These are phyloP conservation scores for Sycophila texana DNA, from an alignment of 2,888 invertebrate genomes.

Conservation along the genomic window DNA sequence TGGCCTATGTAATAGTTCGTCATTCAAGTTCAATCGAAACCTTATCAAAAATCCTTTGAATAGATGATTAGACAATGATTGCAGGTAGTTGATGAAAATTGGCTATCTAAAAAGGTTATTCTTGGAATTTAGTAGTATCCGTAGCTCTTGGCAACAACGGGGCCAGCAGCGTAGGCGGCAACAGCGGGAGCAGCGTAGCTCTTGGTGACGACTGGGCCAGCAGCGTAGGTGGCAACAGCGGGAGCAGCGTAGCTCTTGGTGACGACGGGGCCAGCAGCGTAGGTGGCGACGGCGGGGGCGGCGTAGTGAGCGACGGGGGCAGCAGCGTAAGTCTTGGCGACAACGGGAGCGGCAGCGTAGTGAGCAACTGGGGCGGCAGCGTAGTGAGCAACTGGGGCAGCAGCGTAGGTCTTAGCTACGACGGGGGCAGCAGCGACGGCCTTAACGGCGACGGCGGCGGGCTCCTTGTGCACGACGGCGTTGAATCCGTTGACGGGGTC, in stretches of 20 bases:
- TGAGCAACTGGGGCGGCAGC: neutral
- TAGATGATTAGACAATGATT: too few relatives aligned
- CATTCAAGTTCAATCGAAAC: too few relatives aligned
- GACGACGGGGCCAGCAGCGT: neutral
- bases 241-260: too few relatives aligned
- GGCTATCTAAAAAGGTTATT: too few relatives aligned
- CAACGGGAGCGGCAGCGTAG: neutral
- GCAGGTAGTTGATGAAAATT: too few relatives aligned
- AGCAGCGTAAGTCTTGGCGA: neutral
- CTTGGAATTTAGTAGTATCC: neutral
- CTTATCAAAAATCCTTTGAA: too few relatives aligned
- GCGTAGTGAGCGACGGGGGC: slow-evolving; percentile 18
- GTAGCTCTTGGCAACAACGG: neutral
- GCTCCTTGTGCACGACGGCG: slow-evolving; percentile 71
- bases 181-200: neutral
- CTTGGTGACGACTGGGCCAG: too few relatives aligned
- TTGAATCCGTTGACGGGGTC: slow-evolving; percentile 71
- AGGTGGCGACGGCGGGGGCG: neutral
- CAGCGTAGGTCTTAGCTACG: slow-evolving; percentile 12
- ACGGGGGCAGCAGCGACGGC: slow-evolving; percentile 33
- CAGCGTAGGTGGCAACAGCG: neutral
- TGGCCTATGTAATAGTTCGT: too few relatives aligned
- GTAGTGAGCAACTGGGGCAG: slow-evolving; percentile 27
- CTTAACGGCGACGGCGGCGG: slow-evolving; percentile 45
- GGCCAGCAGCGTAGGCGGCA: neutral